Percentiles rank a stretch among this genome's conserved stretches.
phyloP scores from a whole-genome alignment of 2,888 invertebrate species.

The Hemistola chrysoprasaria region DNA sequence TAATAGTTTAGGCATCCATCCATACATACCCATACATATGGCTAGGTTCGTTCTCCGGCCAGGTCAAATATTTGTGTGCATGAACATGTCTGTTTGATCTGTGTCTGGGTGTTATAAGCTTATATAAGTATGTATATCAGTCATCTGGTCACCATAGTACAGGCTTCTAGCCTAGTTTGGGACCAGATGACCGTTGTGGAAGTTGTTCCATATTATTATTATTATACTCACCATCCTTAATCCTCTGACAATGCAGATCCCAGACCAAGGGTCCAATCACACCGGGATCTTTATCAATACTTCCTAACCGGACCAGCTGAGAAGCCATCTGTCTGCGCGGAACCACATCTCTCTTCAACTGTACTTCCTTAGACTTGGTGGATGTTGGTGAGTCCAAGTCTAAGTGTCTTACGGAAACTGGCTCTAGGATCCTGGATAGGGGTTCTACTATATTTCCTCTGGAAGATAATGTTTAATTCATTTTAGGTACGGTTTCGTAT shows the following conservation, averaged over 20 bases:
- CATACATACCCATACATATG: too few relatives aligned
- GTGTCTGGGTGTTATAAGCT: too few relatives aligned
- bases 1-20: too few relatives aligned
- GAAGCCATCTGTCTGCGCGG: constrained; percentile 71
- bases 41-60: too few relatives aligned
- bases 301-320: constrained; percentile 84
- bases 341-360: constrained; percentile 47
- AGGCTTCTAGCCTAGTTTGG: too few relatives aligned
- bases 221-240: constrained; percentile 73
- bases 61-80: too few relatives aligned
- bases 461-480: constrained; percentile 24
- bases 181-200: too few relatives aligned
- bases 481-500: too few relatives aligned
- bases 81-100: too few relatives aligned
- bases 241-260: constrained; percentile 89
- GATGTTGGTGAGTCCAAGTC: constrained; percentile 78
- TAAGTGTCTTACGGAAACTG: constrained; percentile 88
- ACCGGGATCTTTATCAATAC: constrained; percentile 90
- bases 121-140: too few relatives aligned
- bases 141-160: too few relatives aligned
- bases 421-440: constrained; percentile 89
- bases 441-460: constrained; percentile 90
- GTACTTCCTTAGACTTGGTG: constrained; percentile 30
- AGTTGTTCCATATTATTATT: background rate
- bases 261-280: constrained; percentile 92